Evolutionary conservation across 2,888 invertebrate genomes (phyloP), one percentile per base, ranked within the genome.

Genomic region (Encarsia formosa): DNA sequence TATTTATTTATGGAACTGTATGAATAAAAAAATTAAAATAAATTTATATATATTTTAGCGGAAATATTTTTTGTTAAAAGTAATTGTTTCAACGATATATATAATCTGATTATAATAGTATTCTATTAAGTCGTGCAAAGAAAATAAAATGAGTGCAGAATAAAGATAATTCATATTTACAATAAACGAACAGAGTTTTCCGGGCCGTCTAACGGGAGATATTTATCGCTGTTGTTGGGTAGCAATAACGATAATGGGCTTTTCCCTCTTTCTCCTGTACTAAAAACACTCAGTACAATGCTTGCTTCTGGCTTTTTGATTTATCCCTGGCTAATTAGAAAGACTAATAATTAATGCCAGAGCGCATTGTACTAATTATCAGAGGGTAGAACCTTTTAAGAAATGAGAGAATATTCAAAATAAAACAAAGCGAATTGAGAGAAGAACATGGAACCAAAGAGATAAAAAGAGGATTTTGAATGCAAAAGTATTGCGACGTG

Each of bases 361-460:
- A 62, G 71, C 70, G 70, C 71, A 73, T 73, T 72, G 73, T 67
- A 65, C 73, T 73, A 73, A 73, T 73, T 73, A 73, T 73, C 67
- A 71, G 60, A 63, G 59, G 68, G 67, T n/a, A 68, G 67, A 71
- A 70, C 70, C 71, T 73, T 73, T 73, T 73, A 73, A 73, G 73
- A 72, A 73, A 73, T 73, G 73, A 73, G 73, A 72, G 71, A 72
- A 71, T 70, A 71, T 72, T 69, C 66, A 68, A 68, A 71, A 73
- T 71, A 69, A 72, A 73, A 68, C 66, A 69, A 65, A 66, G 59
- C 54, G 46, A 42, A 48, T 34, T 24, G 42, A 19, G 34, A 19
- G 35, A 29, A 29, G 18, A 37, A 20, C 20, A 15, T 16, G 4
- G 24, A 8, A 26, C 20, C n/a, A n/a, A n/a, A n/a, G n/a, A n/a